Evolutionary conservation across 2,888 invertebrate species (phyloP).

Genomic region (Folsomia manolachei): DNA sequence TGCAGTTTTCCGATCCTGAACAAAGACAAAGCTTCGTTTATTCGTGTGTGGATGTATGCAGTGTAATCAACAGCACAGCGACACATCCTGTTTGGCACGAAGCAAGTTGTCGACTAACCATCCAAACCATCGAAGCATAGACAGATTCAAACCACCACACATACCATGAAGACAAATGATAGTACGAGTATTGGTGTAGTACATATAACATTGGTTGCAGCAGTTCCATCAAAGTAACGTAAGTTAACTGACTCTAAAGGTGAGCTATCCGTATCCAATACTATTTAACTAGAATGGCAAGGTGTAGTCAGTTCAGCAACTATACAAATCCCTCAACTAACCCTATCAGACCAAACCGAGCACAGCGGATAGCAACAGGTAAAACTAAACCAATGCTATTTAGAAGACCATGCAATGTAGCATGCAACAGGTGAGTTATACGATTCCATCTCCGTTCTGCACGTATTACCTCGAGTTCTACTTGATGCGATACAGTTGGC

Average conservation of each 20-base stretch:
- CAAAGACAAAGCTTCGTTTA: too few relatives aligned
- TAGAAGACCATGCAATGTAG: too few relatives aligned
- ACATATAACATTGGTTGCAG: not conserved
- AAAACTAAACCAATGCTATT: too few relatives aligned
- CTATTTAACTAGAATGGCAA: too few relatives aligned
- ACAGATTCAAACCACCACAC: not conserved
- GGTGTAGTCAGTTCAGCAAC: too few relatives aligned
- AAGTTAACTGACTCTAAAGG: not conserved
- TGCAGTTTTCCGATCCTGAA: too few relatives aligned
- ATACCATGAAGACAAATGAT: too few relatives aligned
- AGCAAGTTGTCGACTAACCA: constrained; percentile 18
- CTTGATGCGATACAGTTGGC: too few relatives aligned
- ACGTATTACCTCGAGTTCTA: not conserved
- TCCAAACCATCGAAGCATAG: not conserved
- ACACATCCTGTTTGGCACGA: constrained; percentile 33
- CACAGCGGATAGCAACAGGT: not conserved
- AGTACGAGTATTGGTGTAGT: not conserved
- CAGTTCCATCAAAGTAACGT: not conserved
- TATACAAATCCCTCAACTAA: not conserved
- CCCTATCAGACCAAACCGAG: not conserved
- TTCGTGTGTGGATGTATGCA: too few relatives aligned
- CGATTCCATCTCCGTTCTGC: not conserved
- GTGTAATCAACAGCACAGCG: constrained; percentile 19
- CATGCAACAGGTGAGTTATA: not conserved
- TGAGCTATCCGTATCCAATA: not conserved